Evolutionary conservation across 2,113 vertebrate species (phyloP).

Genomic region (Progne subis): DNA sequence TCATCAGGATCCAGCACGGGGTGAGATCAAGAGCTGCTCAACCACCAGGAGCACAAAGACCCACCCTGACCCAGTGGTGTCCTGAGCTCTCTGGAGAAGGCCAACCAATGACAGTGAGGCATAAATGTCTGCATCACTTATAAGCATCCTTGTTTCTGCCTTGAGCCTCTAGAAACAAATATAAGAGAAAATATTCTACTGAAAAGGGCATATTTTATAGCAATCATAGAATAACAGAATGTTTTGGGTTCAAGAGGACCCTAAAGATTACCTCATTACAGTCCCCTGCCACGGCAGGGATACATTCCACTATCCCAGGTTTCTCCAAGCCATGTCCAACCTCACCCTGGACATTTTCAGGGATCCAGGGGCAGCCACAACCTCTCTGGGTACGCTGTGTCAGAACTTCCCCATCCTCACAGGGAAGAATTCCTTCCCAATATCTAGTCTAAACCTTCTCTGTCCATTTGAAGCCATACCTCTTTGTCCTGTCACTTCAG

Average conservation of each 20-base stretch:
- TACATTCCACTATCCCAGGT: rapidly evolving
- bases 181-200: background rate
- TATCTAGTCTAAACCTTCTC: background rate
- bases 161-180: background rate
- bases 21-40: background rate
- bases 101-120: background rate
- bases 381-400: background rate
- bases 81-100: background rate
- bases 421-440: background rate
- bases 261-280: background rate
- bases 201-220: background rate
- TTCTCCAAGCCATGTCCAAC: rapidly evolving
- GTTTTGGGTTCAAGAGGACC: background rate
- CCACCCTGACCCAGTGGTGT: background rate
- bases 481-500: background rate
- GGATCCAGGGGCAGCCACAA: background rate
- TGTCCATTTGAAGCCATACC: background rate
- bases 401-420: rapidly evolving
- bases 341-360: background rate
- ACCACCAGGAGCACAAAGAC: background rate
- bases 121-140: background rate
- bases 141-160: background rate
- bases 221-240: rapidly evolving
- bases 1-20: background rate
- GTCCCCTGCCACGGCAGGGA: background rate